Conservation (phyloP, 2,888 invertebrate species). For the Papilio demoleus region DNA sequence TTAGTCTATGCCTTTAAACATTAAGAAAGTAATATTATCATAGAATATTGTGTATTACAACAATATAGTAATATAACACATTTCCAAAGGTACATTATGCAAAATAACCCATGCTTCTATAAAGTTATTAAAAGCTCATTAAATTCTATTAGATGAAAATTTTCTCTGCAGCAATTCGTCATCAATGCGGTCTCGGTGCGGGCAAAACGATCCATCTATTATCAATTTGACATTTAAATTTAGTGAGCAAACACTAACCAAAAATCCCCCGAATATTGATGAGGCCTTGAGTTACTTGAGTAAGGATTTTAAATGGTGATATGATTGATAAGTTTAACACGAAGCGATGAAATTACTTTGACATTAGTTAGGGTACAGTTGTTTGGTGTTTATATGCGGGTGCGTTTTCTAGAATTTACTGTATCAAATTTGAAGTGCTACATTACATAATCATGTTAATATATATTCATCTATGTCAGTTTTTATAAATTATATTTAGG, state of each 20-base stretch:
- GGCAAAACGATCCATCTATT: slow-evolving; percentile 35
- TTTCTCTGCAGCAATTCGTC: slow-evolving; percentile 23
- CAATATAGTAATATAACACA: too few relatives aligned
- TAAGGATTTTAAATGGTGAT: background rate
- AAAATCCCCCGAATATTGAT: slow-evolving; percentile 31
- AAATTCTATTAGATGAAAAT: slow-evolving; percentile 1
- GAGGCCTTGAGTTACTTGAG: slow-evolving; percentile 4
- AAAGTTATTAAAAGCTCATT: background rate
- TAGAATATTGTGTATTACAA: too few relatives aligned
- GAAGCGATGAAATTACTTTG: background rate
- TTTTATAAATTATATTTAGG: background rate
- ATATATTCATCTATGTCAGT: background rate
- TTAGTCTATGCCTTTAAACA: too few relatives aligned
- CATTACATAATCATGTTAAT: too few relatives aligned
- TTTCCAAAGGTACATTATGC: background rate
- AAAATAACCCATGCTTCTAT: background rate
- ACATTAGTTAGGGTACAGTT: background rate
- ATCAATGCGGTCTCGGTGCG: slow-evolving; percentile 28
- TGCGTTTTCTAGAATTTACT: too few relatives aligned
- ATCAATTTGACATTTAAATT: slow-evolving; percentile 36
- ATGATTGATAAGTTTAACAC: slow-evolving; percentile 16
- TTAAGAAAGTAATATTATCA: too few relatives aligned
- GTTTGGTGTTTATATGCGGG: background rate
- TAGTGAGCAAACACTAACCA: slow-evolving; percentile 28
- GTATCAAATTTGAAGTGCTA: too few relatives aligned